Base-by-base conservation (phyloP, 2,797 vertebrate genomes). In the Mallotus villosus region DNA sequence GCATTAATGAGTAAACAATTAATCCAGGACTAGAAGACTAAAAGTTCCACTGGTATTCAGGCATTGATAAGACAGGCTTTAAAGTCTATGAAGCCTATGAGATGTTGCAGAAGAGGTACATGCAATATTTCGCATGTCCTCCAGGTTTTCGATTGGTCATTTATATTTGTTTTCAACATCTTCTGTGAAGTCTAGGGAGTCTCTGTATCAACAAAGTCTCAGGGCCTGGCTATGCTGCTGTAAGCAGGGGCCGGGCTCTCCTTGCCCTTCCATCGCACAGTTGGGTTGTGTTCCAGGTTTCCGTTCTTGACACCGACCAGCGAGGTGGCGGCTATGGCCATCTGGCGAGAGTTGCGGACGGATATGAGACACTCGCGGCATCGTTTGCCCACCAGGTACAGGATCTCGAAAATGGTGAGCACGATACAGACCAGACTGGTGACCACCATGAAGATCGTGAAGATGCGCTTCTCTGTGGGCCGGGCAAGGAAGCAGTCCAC, bases 401-500 rank as follows among this genome's bases (percentile, higher is more conserved):
- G 0, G 24, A 94, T 91, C 86, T 97, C 96, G 0, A 93, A 68
- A 1, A 95, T 9, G 19, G 94, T 95, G 29, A 97, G 94, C 22
- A 96, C 58, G 74, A 96, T 92, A 81, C 96, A 97, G 34, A 88
- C 3, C 74, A 91, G 70, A 46, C 96, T 95, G 0, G 93, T 94
- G 82, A 91, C 72, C 78, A 96, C 93, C 95, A 96, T 97, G 86
- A 97, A 97, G 72, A 97, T 78, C 27, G 95, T 95, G 89, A 97
- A 97, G 88, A 96, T 96, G 6, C 93, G 91, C 72, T 97, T 97
- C 87, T 97, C 96, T 0, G 96, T 95, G 53, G 96, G 95, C 57
- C 94, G 92, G 6, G 95, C 81, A 75, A 97, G 96, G 86, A 93
- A 97, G 85, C 96, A 97, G 89, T 97, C 95, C 74, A 97, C 96